phyloP scores from a whole-genome alignment of 2,888 invertebrate species.

The Phrixothrix hirtus region DNA sequence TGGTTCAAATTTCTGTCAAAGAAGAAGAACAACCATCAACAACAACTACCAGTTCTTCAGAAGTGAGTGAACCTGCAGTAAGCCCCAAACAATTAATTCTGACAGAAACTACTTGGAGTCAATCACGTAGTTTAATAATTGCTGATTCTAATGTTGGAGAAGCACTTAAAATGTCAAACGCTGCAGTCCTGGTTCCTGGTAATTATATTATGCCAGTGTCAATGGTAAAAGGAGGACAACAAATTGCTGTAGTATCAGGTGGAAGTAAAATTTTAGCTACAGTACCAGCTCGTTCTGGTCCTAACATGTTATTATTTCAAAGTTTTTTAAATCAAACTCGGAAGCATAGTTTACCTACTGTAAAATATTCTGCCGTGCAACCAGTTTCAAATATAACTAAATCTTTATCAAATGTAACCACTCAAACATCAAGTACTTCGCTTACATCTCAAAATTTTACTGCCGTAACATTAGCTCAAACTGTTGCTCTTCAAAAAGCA shows the following conservation, averaged over 20 bases:
- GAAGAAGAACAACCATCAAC: constrained; percentile 62
- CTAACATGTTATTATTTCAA: constrained; percentile 68
- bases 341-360: constrained; percentile 62
- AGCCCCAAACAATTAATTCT: constrained; percentile 49
- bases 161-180: constrained; percentile 66
- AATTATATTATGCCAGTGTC: constrained; percentile 74
- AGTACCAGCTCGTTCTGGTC: constrained; percentile 59
- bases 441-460: constrained; percentile 51
- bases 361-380: constrained; percentile 58
- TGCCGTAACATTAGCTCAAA: constrained; percentile 52
- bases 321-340: constrained; percentile 69
- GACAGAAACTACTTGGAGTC: constrained; percentile 47
- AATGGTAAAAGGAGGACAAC: constrained; percentile 72
- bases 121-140: constrained; percentile 64
- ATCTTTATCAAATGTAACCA: constrained; percentile 50
- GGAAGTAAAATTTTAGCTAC: constrained; percentile 64
- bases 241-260: constrained; percentile 73
- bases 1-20: constrained; percentile 61
- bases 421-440: constrained; percentile 53
- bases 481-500: constrained; percentile 53
- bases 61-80: constrained; percentile 52
- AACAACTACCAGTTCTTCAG: constrained; percentile 55
- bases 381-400: constrained; percentile 51
- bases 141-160: constrained; percentile 64
- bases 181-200: constrained; percentile 72